Base-by-base conservation (phyloP, 2,113 vertebrate species). In the Bostrychus sinensis region DNA sequence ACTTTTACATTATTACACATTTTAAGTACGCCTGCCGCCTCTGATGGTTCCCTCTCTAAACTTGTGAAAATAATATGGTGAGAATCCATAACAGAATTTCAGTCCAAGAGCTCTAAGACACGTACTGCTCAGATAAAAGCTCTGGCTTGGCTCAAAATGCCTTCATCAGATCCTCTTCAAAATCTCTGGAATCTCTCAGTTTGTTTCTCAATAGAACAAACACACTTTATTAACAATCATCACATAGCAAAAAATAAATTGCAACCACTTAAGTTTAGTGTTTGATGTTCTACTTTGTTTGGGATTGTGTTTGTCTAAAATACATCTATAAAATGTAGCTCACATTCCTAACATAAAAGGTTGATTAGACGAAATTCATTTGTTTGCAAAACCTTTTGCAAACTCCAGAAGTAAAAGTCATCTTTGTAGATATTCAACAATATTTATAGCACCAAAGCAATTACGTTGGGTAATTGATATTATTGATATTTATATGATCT, bases 391-490 rank as follows among this genome's bases (percentile, higher is more conserved):
- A n/a, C n/a, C n/a, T n/a, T n/a, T n/a, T 19, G 48, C 66, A 28
- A 58, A 73, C 11, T 66, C 58, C 72, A 62, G 74, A 73, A 64
- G 75, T 72, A 77, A 68, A 78, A 75, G 79, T n/a, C n/a, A n/a
- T n/a, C n/a, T n/a, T n/a, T n/a, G n/a, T n/a, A n/a, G 20, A 37
- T 77, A 83, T 86, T 89, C 66, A 80, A 56, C 56, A 46, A n/a
- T n/a, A n/a, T n/a, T n/a, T n/a, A n/a, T n/a, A n/a, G n/a, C n/a
- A n/a, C n/a, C n/a, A n/a, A n/a, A n/a, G n/a, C n/a, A n/a, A n/a
- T n/a, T n/a, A n/a, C n/a, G n/a, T n/a, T n/a, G n/a, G n/a, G n/a
- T n/a, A n/a, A n/a, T n/a, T n/a, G n/a, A n/a, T n/a, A n/a, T n/a
- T n/a, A n/a, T n/a, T n/a, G n/a, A n/a, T n/a, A n/a, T n/a, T n/a